Conservation (phyloP, 2,113 vertebrate genomes). For the Callaeas wilsoni region DNA sequence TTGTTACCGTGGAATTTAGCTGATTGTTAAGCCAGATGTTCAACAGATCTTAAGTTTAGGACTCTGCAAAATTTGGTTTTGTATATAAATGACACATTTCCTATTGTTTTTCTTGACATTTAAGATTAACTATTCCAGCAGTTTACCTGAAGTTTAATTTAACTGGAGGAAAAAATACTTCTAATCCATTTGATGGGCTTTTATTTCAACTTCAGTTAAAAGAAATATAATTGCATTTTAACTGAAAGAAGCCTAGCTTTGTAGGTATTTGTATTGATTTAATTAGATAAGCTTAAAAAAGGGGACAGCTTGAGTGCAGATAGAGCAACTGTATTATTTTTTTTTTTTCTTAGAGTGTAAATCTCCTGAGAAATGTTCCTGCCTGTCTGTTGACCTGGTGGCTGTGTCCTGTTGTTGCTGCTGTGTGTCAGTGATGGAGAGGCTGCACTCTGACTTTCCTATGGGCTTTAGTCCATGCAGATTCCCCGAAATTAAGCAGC, state of each 20-base stretch:
- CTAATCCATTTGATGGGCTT: neutral
- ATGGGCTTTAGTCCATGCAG: neutral
- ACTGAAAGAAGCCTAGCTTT: neutral
- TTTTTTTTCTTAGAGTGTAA: neutral
- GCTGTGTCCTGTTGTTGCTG: neutral
- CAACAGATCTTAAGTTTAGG: neutral
- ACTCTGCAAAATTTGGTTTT: neutral
- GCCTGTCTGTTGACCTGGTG: neutral
- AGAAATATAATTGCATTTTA: neutral
- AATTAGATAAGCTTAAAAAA: neutral
- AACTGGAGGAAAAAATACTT: neutral
- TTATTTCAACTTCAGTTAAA: neutral
- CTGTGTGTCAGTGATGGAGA: neutral
- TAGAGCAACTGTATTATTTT: neutral
- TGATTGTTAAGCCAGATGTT: neutral
- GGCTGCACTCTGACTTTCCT: neutral
- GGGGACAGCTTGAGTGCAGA: neutral
- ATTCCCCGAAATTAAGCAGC: neutral
- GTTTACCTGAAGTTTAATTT: conserved; percentile 16
- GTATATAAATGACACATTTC: neutral
- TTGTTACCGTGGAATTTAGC: neutral
- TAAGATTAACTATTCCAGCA: neutral
- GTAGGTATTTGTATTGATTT: neutral
- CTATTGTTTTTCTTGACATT: neutral
- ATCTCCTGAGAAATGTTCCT: neutral